These are phyloP conservation scores for Heteromyza rotundicornis DNA, from an alignment of 2,888 invertebrate genomes.

Conservation along the genomic window DNA sequence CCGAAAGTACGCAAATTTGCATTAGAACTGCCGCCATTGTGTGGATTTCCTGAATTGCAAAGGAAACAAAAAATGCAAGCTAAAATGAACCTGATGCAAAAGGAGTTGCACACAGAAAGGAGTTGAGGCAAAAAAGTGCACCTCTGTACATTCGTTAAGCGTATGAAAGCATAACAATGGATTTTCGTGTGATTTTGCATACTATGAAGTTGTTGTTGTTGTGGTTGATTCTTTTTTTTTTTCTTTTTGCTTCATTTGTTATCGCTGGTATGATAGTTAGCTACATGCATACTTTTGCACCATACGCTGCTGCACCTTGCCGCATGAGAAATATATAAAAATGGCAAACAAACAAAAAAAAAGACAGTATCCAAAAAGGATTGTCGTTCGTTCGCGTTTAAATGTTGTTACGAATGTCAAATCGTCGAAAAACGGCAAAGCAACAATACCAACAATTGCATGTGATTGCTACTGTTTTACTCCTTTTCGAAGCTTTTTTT, in stretches of 20 bases:
- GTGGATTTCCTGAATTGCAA: not conserved
- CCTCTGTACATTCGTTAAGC: not conserved
- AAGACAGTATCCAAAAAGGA: constrained; percentile 4
- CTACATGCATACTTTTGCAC: constrained; percentile 10
- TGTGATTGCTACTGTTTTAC: constrained; percentile 25
- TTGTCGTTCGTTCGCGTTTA: not conserved
- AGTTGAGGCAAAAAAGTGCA: not conserved
- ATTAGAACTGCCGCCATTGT: constrained; percentile 7
- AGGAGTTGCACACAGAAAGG: not conserved
- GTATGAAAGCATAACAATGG: not conserved
- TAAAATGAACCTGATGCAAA: not conserved
- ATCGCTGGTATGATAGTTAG: constrained; percentile 1
- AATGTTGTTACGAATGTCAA: constrained; percentile 21
- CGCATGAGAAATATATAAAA: constrained; percentile 3
- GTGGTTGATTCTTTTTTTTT: not conserved
- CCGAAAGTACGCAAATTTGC: not conserved
- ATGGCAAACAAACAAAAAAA: not conserved
- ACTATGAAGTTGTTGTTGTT: not conserved
- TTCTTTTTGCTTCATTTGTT: not conserved
- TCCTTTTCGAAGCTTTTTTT: not conserved
- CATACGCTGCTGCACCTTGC: constrained; percentile 25
- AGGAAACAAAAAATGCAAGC: not conserved
- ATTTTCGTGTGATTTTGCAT: constrained; percentile 3
- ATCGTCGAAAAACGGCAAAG: too few relatives aligned
- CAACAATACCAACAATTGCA: constrained; percentile 27